phyloP scores from a whole-genome alignment of 1,140 invertebrate genomes.

The Lineus longissimus region DNA sequence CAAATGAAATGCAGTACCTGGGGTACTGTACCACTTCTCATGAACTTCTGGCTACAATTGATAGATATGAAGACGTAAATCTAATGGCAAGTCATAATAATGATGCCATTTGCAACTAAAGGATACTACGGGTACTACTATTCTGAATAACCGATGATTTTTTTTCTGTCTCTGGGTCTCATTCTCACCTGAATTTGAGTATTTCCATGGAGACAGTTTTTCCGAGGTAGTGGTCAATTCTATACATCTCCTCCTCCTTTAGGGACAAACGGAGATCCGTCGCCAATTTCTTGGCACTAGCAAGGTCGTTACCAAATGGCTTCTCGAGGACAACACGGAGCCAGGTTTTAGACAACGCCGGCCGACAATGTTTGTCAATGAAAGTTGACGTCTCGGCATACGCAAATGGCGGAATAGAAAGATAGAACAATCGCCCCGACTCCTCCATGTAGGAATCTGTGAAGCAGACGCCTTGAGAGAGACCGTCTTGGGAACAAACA shows the following conservation, averaged over 20 bases:
- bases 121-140: no score
- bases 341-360: conserved; percentile 14
- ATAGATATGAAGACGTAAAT: no score
- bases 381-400: conserved; percentile 31
- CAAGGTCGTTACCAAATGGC: conserved; percentile 43
- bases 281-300: conserved; percentile 31
- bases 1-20: no score
- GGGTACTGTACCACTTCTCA: no score
- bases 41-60: no score
- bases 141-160: no score
- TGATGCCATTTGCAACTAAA: no score
- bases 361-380: conserved; percentile 35
- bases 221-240: conserved; percentile 52
- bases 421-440: conserved; percentile 38
- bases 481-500: neutral
- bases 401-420: conserved; percentile 41
- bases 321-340: conserved; percentile 47
- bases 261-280: conserved; percentile 30
- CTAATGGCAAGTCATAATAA: no score
- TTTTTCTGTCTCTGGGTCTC: no score
- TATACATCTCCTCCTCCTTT: conserved; percentile 43
- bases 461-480: neutral
- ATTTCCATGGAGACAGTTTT: conserved; percentile 48
- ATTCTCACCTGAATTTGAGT: conserved; percentile 43
- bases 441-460: conserved; percentile 1